Evolutionary conservation across 2,113 vertebrate genomes (phyloP).

Genomic region (Scytalopus superciliaris): DNA sequence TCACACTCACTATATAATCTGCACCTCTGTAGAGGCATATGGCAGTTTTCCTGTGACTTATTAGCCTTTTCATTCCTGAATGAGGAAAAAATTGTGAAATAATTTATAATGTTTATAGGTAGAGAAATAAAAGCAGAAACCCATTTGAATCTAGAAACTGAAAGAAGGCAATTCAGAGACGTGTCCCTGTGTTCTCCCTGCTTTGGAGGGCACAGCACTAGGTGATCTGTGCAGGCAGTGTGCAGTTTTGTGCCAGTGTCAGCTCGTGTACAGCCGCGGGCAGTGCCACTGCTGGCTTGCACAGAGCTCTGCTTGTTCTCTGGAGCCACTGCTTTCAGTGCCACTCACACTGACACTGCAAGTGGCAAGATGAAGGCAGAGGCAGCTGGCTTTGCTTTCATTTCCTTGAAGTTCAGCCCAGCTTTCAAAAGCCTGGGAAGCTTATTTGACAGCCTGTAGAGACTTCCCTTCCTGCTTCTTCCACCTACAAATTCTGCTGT

Average conservation of each 20-base stretch:
- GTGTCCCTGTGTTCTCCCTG: not conserved
- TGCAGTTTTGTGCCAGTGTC: not conserved
- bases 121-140: not conserved
- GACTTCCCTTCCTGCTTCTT: not conserved
- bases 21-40: not conserved
- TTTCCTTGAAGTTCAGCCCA: not conserved
- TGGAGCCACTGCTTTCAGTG: not conserved
- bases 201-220: not conserved
- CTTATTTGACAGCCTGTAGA: not conserved
- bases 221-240: not conserved
- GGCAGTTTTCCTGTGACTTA: not conserved
- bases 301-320: not conserved
- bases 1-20: not conserved
- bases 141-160: not conserved
- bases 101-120: not conserved
- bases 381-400: not conserved
- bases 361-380: not conserved
- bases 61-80: not conserved
- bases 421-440: not conserved
- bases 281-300: not conserved
- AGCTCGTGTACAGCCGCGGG: not conserved
- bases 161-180: not conserved
- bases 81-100: not conserved
- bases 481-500: not conserved
- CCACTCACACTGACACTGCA: fast-evolving